Percentiles rank a stretch among this genome's conserved stretches.
These are phyloP conservation scores for Conger conger DNA, from an alignment of 2,113 vertebrate genomes.

Conservation along the genomic window DNA sequence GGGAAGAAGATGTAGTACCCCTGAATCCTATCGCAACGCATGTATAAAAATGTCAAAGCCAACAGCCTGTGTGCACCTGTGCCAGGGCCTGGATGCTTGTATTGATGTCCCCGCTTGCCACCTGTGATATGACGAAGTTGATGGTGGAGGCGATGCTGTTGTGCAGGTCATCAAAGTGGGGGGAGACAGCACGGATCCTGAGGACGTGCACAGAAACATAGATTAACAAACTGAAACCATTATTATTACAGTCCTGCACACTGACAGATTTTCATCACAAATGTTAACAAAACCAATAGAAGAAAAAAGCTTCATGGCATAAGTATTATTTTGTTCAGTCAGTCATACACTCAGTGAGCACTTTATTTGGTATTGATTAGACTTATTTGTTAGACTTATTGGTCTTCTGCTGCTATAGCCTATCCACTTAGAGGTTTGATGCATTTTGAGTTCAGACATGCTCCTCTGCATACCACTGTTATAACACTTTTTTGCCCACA, in stretches of 20 bases:
- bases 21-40: neutral
- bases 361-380: too few species aligned
- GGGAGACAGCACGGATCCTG: constrained; percentile 88
- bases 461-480: too few species aligned
- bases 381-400: too few species aligned
- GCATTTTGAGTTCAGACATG: too few species aligned
- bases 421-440: too few species aligned
- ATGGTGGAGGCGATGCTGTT: constrained; percentile 96
- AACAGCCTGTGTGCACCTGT: constrained; percentile 73
- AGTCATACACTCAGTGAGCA: too few species aligned
- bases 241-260: neutral
- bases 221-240: too few species aligned
- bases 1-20: neutral
- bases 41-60: neutral
- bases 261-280: too few species aligned
- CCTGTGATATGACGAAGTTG: constrained; percentile 98
- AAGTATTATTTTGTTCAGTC: neutral
- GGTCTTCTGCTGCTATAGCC: too few species aligned
- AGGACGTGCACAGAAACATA: neutral
- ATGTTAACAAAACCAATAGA: neutral
- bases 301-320: neutral
- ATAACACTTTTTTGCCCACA: too few species aligned
- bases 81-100: constrained; percentile 94
- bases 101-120: constrained; percentile 93
- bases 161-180: constrained; percentile 94